Evolutionary conservation across 2,797 vertebrate species (phyloP).

Genomic region (Phalloptychus januarius): DNA sequence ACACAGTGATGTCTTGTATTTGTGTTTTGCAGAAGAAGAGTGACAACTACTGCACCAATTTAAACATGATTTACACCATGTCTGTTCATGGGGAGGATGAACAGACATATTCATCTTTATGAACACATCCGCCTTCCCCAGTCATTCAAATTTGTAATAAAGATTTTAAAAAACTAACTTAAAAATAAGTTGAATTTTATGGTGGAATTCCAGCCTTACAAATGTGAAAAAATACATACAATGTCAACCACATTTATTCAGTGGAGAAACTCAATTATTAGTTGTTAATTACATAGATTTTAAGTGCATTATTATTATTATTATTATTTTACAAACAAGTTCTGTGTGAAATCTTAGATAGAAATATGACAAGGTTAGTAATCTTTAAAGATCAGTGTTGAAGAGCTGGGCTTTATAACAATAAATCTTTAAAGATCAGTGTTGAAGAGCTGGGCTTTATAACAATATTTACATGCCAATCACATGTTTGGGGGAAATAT

Average conservation of each 20-base stretch:
- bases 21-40: neutral
- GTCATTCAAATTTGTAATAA: neutral
- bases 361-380: neutral
- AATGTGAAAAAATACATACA: neutral
- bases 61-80: neutral
- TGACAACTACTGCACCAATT: constrained; percentile 11
- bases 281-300: no score
- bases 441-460: neutral
- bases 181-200: neutral
- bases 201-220: neutral
- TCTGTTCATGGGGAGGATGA: neutral
- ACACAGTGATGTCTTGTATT: constrained; percentile 29
- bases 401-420: no score
- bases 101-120: neutral
- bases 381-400: neutral
- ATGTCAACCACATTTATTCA: neutral
- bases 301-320: no score
- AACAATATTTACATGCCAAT: neutral
- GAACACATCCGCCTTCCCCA: neutral
- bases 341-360: no score
- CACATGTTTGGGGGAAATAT: no score
- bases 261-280: no score
- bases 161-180: neutral
- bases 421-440: neutral
- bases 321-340: no score